Conservation (phyloP, 1,140 invertebrate species). For the Mylabris phalerata region DNA sequence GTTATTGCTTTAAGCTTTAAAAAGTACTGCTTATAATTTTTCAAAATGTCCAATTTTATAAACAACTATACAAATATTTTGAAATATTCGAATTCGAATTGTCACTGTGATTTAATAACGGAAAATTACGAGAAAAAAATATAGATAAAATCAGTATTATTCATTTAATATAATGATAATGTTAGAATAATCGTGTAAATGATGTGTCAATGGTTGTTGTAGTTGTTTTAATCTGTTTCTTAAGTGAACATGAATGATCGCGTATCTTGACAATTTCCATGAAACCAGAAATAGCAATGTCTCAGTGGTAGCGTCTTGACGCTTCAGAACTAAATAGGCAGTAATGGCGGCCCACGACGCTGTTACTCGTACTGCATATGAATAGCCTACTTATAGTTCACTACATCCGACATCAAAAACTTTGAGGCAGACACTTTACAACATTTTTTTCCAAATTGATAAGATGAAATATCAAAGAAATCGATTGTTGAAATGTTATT, state of each 20-base stretch:
- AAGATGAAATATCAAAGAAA: conserved; percentile 1
- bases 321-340: conserved; percentile 24
- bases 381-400: conserved; percentile 21
- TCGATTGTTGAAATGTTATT: too few species aligned
- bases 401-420: conserved; percentile 13
- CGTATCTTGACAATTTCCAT: conserved; percentile 16
- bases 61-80: too few species aligned
- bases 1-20: conserved; percentile 12
- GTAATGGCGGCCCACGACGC: conserved; percentile 23
- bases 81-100: too few species aligned
- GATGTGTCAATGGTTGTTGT: conserved; percentile 2
- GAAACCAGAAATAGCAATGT: background rate
- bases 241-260: conserved; percentile 19
- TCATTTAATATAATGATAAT: too few species aligned
- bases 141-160: too few species aligned
- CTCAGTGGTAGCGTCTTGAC: conserved; percentile 12
- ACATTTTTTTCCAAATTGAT: conserved; percentile 3
- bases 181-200: background rate
- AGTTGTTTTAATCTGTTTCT: conserved; percentile 10
- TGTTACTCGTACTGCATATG: conserved; percentile 21
- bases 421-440: background rate
- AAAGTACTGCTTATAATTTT: conserved; percentile 5
- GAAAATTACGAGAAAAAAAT: too few species aligned
- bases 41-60: background rate
- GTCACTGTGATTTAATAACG: too few species aligned